Evolutionary conservation across 2,888 invertebrate genomes (phyloP), one percentile per base, ranked within the genome.

Genomic region (Standfussiana lucernea): DNA sequence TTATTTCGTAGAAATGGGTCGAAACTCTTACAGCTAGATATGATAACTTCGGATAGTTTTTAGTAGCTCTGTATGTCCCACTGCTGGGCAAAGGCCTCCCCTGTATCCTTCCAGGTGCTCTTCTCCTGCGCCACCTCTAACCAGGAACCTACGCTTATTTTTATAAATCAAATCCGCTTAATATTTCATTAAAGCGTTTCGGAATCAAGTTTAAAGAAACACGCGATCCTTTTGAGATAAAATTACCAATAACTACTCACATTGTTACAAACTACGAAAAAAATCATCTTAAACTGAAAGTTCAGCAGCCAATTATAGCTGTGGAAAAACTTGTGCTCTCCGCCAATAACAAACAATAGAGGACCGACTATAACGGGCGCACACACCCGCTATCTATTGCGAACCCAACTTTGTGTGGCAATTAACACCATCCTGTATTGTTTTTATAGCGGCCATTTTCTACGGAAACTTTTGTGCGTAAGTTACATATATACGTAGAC

Each of bases 361-460:
- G 28, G 18, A 4, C 32, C 24, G 53, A 28, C 37, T 37, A 42
- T 59, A 45, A 53, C 45, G n/a, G 45, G 21, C 21, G 47, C 66
- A 83, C 70, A 56, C 66, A 62, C n/a, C 50, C n/a, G 65, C 66
- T 61, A 64, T 75, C 82, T 66, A 32, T 76, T 68, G 28, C 64
- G 73, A 62, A 56, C 28, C 53, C 42, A 82, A 83, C 56, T 82
- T 82, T 21, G 65, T 72, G 47, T 24, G 28, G 68, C 79, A 86
- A 83, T 83, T 83, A 83, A 66, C 83, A 74, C 68, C 68, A 78
- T 0, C 50, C 50, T 37, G 62, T 77, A 83, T 85, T 65, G 78
- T 74, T 83, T 83, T 66, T 72, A 74, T 83, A 37, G 32, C 35
- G 7, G 64, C 40, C 37, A 66, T 73, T 72, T 73, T 70, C 56